phyloP scores from a whole-genome alignment of 2,797 vertebrate genomes.

The Megalops cyprinoides region DNA sequence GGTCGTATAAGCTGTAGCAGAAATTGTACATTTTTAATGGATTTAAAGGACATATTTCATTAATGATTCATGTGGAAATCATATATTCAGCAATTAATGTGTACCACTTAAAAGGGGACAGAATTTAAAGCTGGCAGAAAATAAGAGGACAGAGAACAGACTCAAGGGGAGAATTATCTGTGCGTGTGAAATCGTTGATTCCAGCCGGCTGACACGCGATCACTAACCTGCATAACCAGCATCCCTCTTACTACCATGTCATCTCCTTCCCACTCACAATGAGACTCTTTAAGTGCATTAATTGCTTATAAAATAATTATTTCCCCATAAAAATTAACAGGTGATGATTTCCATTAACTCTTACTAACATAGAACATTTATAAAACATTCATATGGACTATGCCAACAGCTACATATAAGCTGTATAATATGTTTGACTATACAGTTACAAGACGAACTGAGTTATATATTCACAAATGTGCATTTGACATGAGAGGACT shows the following conservation, averaged over 20 bases:
- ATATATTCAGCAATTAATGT: neutral
- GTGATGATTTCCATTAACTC: no score
- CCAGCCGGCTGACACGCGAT: neutral
- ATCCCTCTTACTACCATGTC: neutral
- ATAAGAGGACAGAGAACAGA: neutral
- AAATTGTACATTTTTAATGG: no score
- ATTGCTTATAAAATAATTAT: conserved; percentile 8
- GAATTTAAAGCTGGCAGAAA: neutral
- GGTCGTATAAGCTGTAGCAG: neutral
- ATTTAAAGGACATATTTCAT: neutral
- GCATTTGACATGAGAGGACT: no score
- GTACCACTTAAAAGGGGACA: neutral
- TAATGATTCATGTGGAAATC: neutral
- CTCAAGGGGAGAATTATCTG: neutral
- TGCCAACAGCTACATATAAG: no score
- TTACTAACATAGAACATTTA: no score
- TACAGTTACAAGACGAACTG: no score
- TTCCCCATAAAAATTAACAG: neutral
- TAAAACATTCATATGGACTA: no score
- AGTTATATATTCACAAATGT: no score
- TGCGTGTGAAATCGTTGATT: neutral
- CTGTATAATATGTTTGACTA: no score
- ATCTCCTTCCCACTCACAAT: neutral
- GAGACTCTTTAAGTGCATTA: neutral
- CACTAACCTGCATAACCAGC: neutral